Conservation (phyloP, 2,797 vertebrate species). For the Mormyrops boulengeri region DNA sequence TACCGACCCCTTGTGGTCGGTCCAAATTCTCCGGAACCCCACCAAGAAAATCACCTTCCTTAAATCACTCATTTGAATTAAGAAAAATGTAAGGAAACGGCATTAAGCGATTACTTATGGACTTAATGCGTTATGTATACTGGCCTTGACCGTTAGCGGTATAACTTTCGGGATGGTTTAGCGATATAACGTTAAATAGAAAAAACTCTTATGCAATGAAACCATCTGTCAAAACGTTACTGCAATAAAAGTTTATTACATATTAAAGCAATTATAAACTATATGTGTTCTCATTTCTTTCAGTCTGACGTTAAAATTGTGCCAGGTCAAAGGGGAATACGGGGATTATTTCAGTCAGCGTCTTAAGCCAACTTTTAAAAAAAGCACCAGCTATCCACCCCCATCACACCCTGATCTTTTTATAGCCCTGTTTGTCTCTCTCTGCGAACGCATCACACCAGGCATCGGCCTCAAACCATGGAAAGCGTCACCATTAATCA, state of each 20-base stretch:
- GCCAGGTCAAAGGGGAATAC: background rate
- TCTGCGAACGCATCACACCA: background rate
- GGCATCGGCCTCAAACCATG: constrained; percentile 45
- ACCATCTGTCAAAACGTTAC: background rate
- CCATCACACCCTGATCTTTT: background rate
- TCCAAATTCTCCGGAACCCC: background rate
- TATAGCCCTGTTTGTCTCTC: background rate
- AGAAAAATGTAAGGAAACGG: background rate
- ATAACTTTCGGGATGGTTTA: background rate
- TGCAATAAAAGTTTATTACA: background rate
- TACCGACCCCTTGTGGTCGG: background rate
- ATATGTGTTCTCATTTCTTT: background rate
- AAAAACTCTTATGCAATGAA: background rate
- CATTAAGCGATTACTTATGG: background rate
- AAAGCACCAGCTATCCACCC: constrained; percentile 22
- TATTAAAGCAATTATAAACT: background rate
- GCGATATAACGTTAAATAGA: background rate
- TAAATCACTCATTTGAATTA: background rate
- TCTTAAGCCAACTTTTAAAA: constrained; percentile 27
- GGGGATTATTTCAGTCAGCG: background rate
- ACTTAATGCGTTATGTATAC: background rate
- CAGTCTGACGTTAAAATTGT: background rate
- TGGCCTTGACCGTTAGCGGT: background rate
- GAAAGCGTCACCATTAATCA: constrained; percentile 63
- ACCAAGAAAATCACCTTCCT: background rate